Base-by-base conservation (phyloP, 1,140 invertebrate species). In the Pogonus chalceus region DNA sequence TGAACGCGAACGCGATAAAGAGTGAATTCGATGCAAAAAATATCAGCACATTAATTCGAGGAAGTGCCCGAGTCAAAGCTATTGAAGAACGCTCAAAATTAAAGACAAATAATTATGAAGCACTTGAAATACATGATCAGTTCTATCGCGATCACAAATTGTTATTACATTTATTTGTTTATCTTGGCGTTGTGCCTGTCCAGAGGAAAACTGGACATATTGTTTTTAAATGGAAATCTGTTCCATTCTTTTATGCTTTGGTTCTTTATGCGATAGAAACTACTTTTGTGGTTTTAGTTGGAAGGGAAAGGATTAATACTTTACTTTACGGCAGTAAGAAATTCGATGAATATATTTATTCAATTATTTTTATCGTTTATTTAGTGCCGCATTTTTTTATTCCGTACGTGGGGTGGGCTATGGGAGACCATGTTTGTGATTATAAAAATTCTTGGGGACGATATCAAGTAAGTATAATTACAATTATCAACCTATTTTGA, bases 321-420 rank as follows among this genome's bases (percentile, higher is more conserved):
- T 58, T 80, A 12, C 63, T 70, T 10, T 75, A 73, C 10, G 65
- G 63, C 37, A 80, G 75, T 46, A 71, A 69, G 57, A 75, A 74
- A 62, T 81, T 81, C 55, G 79, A 81, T 60, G 78, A 81, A 55
- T 79, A 80, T 56, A 81, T 81, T 56, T 81, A 81, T 60, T 76
- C 77, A 1, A 73, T 80, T 50, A 68, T 81, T 20, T 81, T 80
- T 57, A 69, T 81, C 2, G 71, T 79, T n/a, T 80, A 78, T 61
- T 66, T 81, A 16, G 69, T 79, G 2, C 79, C 79, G 1, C 79
- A 81, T 61, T 81, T 81, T 64, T 79, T 76, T 74, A 78, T 80
- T 37, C 79, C 79, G 1, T 81, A 75, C 62, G 77, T 79, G n/a
- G 79, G 79, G 22, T 81, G 79, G 79, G 76, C 78, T 9, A 78